A percentile compares a stretch with the other conserved stretches of the same genome.
Conservation (phyloP, 2,888 invertebrate genomes). For the Neoscelio sp. region DNA sequence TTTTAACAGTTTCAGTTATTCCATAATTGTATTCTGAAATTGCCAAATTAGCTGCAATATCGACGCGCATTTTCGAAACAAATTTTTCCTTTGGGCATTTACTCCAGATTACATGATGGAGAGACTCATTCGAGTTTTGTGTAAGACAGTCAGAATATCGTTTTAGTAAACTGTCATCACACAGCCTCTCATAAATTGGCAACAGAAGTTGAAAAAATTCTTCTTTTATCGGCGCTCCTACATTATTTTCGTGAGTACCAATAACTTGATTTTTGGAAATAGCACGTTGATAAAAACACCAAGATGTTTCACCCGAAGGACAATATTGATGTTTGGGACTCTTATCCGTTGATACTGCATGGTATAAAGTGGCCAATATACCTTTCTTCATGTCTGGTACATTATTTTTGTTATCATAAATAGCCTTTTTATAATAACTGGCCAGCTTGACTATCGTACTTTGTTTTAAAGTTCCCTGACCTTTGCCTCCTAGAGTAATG, state of each 20-base stretch:
- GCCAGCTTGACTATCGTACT: background rate
- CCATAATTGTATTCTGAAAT: background rate
- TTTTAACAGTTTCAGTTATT: background rate
- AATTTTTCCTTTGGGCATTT: conserved; percentile 15
- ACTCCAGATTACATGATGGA: conserved; percentile 11
- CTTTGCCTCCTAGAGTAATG: conserved; percentile 5
- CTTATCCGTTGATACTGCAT: conserved; percentile 48
- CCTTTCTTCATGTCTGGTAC: conserved; percentile 28
- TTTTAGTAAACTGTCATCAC: conserved; percentile 2
- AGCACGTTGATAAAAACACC: conserved; percentile 48
- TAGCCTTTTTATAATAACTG: conserved; percentile 6
- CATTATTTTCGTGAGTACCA: conserved; percentile 5
- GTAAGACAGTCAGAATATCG: background rate
- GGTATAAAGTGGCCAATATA: conserved; percentile 42
- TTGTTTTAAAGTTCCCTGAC: conserved; percentile 6
- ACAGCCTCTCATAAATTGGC: conserved; percentile 25
- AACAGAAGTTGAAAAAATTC: background rate
- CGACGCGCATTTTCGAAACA: conserved; percentile 20
- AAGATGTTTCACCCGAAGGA: conserved; percentile 16
- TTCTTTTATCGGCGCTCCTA: conserved; percentile 13
- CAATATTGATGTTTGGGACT: conserved; percentile 33
- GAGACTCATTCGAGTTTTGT: conserved; percentile 11
- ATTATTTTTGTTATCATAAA: background rate
- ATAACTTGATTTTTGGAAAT: conserved; percentile 10
- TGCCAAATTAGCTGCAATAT: background rate